Evolutionary conservation across 2,113 vertebrate genomes (phyloP), one percentile per base, ranked within the genome.

Genomic region (Drymodes brunneopygia): DNA sequence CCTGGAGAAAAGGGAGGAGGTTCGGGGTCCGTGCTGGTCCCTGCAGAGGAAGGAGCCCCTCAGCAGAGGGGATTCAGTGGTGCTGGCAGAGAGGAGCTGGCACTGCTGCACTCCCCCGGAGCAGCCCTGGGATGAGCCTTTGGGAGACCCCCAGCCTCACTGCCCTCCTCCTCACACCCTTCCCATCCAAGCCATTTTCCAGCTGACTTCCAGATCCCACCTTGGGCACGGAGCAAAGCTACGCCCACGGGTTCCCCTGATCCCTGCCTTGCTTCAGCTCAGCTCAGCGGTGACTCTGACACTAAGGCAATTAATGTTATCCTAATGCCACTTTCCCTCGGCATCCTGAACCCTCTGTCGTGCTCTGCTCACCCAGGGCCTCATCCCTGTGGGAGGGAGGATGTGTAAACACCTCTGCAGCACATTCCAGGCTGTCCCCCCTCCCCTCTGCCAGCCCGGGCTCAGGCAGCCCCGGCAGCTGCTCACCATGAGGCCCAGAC

Each of bases 181-280:
- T 51, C n/a, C 2, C 6, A 1, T 19, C n/a, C n/a, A 21, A 61
- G 29, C 23, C 23, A 11, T 56, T 60, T 61, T 29, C 53, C 50
- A 48, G 57, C 35, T 47, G 35, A 40, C 66, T 67, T 38, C 56
- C 65, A 47, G 27, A 20, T 40, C 36, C 47, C 38, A 31, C 38
- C 20, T 7, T 10, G 36, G 42, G 6, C 38, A 10, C 0, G 10
- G 75, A 65, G 40, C 36, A 44, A 23, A 85, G 25, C 48, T 15
- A 2, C 0, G 0, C 48, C 67, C 16, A 1, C 0, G 1, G 17
- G 9, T 42, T 69, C 24, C 58, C 54, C 60, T 77, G 33, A 45
- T 31, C 64, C 3, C 0, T 33, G 75, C 31, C 21, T 12, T 18
- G 35, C 65, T 78, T 9, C 16, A 42, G 51, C 71, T 70, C 58